These are phyloP conservation scores for Phyllotreta striolata DNA, from an alignment of 2,888 invertebrate genomes.

Conservation along the genomic window DNA sequence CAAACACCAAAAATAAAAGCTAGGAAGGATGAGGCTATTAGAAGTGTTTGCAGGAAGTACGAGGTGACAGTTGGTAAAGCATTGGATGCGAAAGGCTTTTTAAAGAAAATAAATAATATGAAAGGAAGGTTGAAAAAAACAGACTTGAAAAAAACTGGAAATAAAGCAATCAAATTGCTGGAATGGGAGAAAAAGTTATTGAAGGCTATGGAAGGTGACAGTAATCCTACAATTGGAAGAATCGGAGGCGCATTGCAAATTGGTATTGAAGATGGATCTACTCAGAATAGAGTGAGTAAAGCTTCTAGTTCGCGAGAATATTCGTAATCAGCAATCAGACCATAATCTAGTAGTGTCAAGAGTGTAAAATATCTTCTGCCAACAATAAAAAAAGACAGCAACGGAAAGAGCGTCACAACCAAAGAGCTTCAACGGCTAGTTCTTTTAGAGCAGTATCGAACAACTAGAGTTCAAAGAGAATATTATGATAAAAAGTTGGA, in stretches of 20 bases:
- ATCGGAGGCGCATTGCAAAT: too few relatives aligned
- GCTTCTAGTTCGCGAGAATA: too few relatives aligned
- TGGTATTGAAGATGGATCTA: too few relatives aligned
- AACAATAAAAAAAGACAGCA: constrained; percentile 3
- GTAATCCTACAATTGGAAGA: constrained; percentile 7
- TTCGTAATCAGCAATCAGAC: too few relatives aligned
- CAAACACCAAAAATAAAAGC: constrained; percentile 10
- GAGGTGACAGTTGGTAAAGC: constrained; percentile 8
- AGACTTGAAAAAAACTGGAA: too few relatives aligned
- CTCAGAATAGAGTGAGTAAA: too few relatives aligned
- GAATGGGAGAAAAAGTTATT: constrained; percentile 5
- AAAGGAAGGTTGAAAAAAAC: constrained; percentile 8
- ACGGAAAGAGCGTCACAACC: constrained; percentile 5
- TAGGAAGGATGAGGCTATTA: constrained; percentile 10
- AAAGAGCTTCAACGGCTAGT: too few relatives aligned
- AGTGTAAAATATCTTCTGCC: constrained; percentile 6
- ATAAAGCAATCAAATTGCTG: constrained; percentile 9
- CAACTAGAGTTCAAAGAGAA: constrained; percentile 5
- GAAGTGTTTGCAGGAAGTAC: constrained; percentile 4
- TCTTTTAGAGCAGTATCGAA: constrained; percentile 12
- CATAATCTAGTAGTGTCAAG: constrained; percentile 10
- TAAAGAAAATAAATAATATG: too few relatives aligned
- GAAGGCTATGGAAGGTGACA: constrained; percentile 9
- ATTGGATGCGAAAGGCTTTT: too few relatives aligned
- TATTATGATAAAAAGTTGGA: constrained; percentile 6